These are phyloP conservation scores for Plestiodon gilberti DNA, from an alignment of 2,113 vertebrate species.

Conservation along the genomic window DNA sequence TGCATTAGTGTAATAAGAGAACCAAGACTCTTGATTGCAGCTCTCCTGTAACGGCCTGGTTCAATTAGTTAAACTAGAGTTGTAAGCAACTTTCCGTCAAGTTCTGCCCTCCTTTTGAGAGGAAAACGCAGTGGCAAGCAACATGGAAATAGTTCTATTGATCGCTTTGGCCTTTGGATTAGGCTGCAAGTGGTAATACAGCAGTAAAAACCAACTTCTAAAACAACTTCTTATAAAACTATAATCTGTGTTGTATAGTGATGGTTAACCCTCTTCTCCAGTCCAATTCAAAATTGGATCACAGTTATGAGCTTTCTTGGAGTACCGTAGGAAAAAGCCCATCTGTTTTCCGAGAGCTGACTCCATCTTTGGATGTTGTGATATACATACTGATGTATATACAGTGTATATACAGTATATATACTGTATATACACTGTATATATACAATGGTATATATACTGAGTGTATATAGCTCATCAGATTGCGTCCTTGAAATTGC, in stretches of 20 bases:
- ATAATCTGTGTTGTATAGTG: not conserved
- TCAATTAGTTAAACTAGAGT: not conserved
- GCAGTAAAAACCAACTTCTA: not conserved
- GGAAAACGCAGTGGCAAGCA: not conserved
- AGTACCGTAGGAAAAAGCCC: not conserved
- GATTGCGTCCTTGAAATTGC: too few species aligned
- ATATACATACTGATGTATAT: too few species aligned
- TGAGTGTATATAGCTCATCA: too few species aligned
- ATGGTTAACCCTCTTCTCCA: not conserved
- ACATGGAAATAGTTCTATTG: conserved; percentile 26
- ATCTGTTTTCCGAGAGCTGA: not conserved
- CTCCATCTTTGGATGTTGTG: not conserved
- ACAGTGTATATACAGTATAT: too few species aligned
- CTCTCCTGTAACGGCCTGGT: not conserved
- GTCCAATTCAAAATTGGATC: not conserved
- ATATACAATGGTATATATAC: too few species aligned
- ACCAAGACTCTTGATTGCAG: not conserved
- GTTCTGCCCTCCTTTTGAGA: not conserved
- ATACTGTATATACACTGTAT: too few species aligned
- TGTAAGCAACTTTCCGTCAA: not conserved
- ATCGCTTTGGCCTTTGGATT: conserved; percentile 15
- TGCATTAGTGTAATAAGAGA: not conserved
- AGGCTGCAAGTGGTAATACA: not conserved
- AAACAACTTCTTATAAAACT: not conserved
- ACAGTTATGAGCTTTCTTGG: not conserved